Conservation (phyloP, 2,888 invertebrate genomes). For the Cactoblastis cactorum region DNA sequence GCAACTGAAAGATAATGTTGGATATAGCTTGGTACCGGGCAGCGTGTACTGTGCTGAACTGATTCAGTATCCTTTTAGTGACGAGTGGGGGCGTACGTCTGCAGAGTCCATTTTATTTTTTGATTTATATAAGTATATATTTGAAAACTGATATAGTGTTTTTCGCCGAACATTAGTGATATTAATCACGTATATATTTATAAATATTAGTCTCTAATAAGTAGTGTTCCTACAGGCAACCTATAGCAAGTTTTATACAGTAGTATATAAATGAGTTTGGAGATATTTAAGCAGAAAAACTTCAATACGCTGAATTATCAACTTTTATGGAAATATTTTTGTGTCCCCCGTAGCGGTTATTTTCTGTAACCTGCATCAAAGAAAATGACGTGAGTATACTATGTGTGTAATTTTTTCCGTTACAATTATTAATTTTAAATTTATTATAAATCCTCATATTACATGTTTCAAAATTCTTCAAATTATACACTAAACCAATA, state of each 20-base stretch:
- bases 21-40: slow-evolving; percentile 26
- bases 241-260: no score
- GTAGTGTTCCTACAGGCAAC: no score
- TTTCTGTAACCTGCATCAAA: background rate
- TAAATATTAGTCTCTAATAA: background rate
- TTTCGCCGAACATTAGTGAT: background rate
- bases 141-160: background rate
- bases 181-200: background rate
- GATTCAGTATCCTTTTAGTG: slow-evolving; percentile 58
- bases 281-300: no score
- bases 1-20: slow-evolving; percentile 26
- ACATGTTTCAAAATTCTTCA: no score
- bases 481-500: no score
- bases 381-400: slow-evolving; percentile 25
- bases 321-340: no score
- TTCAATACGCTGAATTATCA: no score
- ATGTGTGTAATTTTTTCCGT: no score
- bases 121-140: background rate
- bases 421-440: no score
- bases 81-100: slow-evolving; percentile 45
- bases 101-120: slow-evolving; percentile 1
- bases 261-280: no score
- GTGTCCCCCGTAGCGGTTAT: background rate
- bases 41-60: slow-evolving; percentile 34
- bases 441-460: no score